Conservation (phyloP, 1,140 invertebrate genomes). For the Bombus waltoni region DNA sequence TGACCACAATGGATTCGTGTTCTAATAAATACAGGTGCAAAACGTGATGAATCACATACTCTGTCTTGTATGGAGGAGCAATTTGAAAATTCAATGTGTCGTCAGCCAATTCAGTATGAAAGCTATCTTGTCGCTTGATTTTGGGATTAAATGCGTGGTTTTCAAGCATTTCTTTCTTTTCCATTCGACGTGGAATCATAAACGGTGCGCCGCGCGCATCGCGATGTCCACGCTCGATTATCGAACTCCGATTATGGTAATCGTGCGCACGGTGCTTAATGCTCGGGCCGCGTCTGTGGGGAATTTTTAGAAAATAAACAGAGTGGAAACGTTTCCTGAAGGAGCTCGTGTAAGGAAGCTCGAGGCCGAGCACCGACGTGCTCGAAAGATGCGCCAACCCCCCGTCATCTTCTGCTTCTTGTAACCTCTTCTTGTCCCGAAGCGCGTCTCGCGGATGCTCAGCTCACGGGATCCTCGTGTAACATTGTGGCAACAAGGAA, state of each 20-base stretch:
- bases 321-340: background rate
- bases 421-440: background rate
- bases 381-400: conserved; percentile 25
- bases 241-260: conserved; percentile 30
- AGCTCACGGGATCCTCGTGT: background rate
- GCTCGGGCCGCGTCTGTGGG: background rate
- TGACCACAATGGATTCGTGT: too few relatives aligned
- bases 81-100: too few relatives aligned
- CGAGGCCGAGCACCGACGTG: background rate
- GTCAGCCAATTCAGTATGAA: too few relatives aligned
- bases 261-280: background rate
- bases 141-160: too few relatives aligned
- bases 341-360: conserved; percentile 22
- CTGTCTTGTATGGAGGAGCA: too few relatives aligned
- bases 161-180: background rate
- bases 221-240: background rate
- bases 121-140: too few relatives aligned
- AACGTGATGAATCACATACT: too few relatives aligned
- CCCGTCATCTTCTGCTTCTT: conserved; percentile 4
- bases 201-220: background rate
- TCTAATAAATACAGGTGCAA: too few relatives aligned
- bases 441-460: background rate
- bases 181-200: background rate
- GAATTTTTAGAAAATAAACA: conserved; percentile 7
- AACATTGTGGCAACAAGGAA: conserved; percentile 46